Conservation (phyloP, 92 coral and sea anemone genomes). For the Phenganax marumi region DNA sequence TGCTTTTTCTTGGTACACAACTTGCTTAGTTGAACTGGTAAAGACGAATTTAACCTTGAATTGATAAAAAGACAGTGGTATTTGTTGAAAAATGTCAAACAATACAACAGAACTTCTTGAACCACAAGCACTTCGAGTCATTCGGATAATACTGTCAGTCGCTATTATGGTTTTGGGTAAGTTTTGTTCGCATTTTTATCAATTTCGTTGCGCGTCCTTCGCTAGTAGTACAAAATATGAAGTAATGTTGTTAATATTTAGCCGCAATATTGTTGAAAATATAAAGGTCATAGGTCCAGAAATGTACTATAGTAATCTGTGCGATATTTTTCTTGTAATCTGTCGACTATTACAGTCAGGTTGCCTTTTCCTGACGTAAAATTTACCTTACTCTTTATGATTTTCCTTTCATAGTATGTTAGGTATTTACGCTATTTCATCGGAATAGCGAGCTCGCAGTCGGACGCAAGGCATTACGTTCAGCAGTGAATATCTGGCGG, state of each 20-base stretch:
- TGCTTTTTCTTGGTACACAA: background rate
- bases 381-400: background rate
- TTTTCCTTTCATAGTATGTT: background rate
- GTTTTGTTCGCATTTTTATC: background rate
- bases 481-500: background rate
- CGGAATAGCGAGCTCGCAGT: background rate
- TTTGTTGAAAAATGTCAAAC: constrained; percentile 20
- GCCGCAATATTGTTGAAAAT: background rate
- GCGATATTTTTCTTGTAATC: background rate
- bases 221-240: no score
- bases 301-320: constrained; percentile 6
- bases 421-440: background rate
- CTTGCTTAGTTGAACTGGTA: background rate
- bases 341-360: background rate
- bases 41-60: background rate
- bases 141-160: constrained; percentile 26
- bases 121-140: constrained; percentile 22
- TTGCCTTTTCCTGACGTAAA: background rate
- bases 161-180: constrained; percentile 35
- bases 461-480: constrained; percentile 5
- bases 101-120: constrained; percentile 4
- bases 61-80: no score
- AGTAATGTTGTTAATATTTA: background rate
- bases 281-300: constrained; percentile 9
- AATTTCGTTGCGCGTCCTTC: background rate